Evolutionary conservation across 2,888 invertebrate genomes (phyloP), one percentile per base, ranked within the genome.

Genomic region (Drosophila anomelani): DNA sequence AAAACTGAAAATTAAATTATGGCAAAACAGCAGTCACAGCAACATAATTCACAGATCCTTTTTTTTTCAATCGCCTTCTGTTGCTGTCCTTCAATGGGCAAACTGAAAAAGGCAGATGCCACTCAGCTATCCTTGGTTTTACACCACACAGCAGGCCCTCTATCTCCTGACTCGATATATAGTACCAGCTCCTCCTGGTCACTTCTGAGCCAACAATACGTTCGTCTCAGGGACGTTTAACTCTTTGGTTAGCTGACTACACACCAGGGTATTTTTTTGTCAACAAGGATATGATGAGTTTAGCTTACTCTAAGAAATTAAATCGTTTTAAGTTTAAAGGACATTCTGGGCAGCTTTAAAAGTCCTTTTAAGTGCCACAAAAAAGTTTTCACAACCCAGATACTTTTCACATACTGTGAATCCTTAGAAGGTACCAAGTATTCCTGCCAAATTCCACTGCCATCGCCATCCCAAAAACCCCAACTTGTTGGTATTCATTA

Each of bases 401-500:
- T 13, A 49, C 4, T 32, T 17, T 1, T 8, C 4, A 20, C n/a
- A 32, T 32, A 49, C 15, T 15, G 15, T 15, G 51, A 51, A 36
- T 23, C 51, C 51, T n/a, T 38, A 55, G 4, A 55, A 26, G 60
- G 46, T 47, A 63, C 12, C 17, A 34, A 6, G 32, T 9, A 34
- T 13, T 39, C 26, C 17, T 47, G 12, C 3, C 15, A 7, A 32
- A 20, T 12, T 12, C 9, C 17, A 4, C 10, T 9, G 41, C 17
- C 8, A 17, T 17, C 0, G 17, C 17, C 2, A 17, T 17, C 10
- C 23, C 13, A 15, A 8, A 13, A 8, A 0, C 6, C 6, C 26
- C 7, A 49, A 38, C 64, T 62, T 36, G 41, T 66, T 73, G 54
- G 66, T 73, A 66, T 73, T 73, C 72, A 73, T 73, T 73, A 73